Base-by-base conservation (phyloP, 2,888 invertebrate genomes). In the Meloe dianella region DNA sequence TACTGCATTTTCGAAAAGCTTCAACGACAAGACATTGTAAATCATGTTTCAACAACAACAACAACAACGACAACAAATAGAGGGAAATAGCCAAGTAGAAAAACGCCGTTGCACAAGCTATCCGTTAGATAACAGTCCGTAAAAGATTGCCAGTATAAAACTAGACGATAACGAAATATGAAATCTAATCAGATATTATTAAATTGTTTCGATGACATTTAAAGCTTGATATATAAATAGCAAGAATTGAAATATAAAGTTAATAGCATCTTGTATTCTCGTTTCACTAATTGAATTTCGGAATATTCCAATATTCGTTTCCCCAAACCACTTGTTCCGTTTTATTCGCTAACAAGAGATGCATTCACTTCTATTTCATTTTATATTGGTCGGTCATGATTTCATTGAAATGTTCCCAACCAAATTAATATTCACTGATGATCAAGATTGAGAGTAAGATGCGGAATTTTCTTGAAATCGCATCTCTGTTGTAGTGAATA, bases 31-130 rank as follows among this genome's bases (percentile, higher is more conserved):
- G 73, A 76, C 71, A 71, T 73, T 74, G 73, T 69, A 75, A 76
- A 77, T 77, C 74, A 74, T 77, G 75, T 78, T 78, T 73, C 68
- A 74, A 73, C 73, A 70, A 73, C 74, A 76, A 76, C 76, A 12
- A 0, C 54, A 22, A 12, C 24, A 24, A 54, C 24, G 20, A 9
- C 20, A 17, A 47, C 38, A 38, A 47, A 47, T 20, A 1, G 47
- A 35, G 1, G 7, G 7, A 30, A 30, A 30, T 30, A 27, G 27
- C 27, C 27, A 4, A 27, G 10, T 35, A 2, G 38, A 38, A 3
- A 10, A n/a, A 38, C 1, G 10, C n/a, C 10, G 38, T 38, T n/a
- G n/a, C n/a, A 38, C 30, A 30, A 30, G 7, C 9, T 30, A 1
- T 6, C 7, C 7, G 30, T 30, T 8, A 1, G 7, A 7, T 30